Base-by-base conservation (phyloP, 2,888 invertebrate genomes). In the Anticlea derivata region DNA sequence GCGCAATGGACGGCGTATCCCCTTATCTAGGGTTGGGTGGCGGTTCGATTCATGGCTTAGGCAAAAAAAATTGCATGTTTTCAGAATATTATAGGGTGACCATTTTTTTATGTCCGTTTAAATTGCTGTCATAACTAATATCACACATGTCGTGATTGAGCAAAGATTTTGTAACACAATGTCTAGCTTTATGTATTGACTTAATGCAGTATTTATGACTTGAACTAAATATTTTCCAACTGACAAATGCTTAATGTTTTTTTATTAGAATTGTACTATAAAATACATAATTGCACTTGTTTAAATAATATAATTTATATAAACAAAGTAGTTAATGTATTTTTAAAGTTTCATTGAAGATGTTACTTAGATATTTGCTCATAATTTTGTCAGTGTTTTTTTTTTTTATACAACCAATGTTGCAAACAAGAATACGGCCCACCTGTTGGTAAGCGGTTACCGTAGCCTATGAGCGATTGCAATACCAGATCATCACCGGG, bases 131-230 rank as follows among this genome's bases (percentile, higher is more conserved):
- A n/a, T n/a, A n/a, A n/a, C n/a, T 17, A 17, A 17, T 17, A 17
- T 3, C 4, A 17, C 4, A 17, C 2, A 20, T 48, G 54, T 70
- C 72, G 73, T 76, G 75, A 76, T 70, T 51, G 55, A 50, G 49
- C 38, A 34, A 34, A 64, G 38, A 69, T 66, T 69, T 72, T 74
- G 72, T 76, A 66, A 70, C 72, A 74, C 74, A 70, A 66, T 74
- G 74, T 68, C 67, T 70, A 34, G 41, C 58, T 60, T 49, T 57
- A 63, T 47, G 48, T 37, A 26, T 46, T 46, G 38, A 34, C 37
- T 40, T 43, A 57, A 47, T 52, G 50, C 22, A 45, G 44, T 39
- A 43, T 53, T 59, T 47, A 55, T 37, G 35, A 53, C 43, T 44
- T 41, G 35, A 33, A 8, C 40, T 49, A 23, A 49, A 49, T 30